phyloP scores from a whole-genome alignment of 2,797 vertebrate species.

The Epinephelus coioides region DNA sequence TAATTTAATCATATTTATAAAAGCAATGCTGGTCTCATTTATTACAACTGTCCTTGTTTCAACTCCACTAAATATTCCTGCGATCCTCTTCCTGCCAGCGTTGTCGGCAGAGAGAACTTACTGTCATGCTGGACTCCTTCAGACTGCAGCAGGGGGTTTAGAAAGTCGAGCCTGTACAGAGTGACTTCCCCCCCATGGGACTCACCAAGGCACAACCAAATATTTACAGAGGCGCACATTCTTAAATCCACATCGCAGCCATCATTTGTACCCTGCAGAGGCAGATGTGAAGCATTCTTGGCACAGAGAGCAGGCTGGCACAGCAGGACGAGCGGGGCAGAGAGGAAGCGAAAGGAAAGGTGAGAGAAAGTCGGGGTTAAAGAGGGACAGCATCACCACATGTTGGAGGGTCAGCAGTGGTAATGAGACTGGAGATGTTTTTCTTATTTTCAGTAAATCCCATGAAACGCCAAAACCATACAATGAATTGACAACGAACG shows the following conservation, averaged over 20 bases:
- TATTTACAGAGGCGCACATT: constrained; percentile 60
- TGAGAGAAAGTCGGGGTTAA: constrained; percentile 31
- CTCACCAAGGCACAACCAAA: constrained; percentile 45
- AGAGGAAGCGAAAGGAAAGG: constrained; percentile 42
- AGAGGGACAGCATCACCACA: constrained; percentile 13
- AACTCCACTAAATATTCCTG: constrained; percentile 60
- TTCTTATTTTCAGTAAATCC: not conserved
- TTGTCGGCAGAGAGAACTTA: constrained; percentile 48
- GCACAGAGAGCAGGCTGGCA: constrained; percentile 53
- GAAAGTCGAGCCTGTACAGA: constrained; percentile 10
- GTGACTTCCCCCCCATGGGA: constrained; percentile 20
- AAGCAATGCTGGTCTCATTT: constrained; percentile 48
- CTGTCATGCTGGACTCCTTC: constrained; percentile 55
- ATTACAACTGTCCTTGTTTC: constrained; percentile 63
- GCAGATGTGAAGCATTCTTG: constrained; percentile 63
- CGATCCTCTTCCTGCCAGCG: constrained; percentile 54
- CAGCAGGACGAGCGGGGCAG: constrained; percentile 44
- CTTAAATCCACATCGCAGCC: constrained; percentile 61
- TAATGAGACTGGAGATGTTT: not conserved
- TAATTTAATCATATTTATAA: constrained; percentile 61
- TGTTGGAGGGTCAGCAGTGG: constrained; percentile 22
- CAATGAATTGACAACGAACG: not conserved
- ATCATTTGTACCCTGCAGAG: constrained; percentile 62
- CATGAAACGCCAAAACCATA: not conserved
- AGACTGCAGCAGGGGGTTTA: constrained; percentile 24